These are phyloP conservation scores for Drosophila kurseongensis DNA, from an alignment of 1,140 invertebrate genomes.

Conservation along the genomic window DNA sequence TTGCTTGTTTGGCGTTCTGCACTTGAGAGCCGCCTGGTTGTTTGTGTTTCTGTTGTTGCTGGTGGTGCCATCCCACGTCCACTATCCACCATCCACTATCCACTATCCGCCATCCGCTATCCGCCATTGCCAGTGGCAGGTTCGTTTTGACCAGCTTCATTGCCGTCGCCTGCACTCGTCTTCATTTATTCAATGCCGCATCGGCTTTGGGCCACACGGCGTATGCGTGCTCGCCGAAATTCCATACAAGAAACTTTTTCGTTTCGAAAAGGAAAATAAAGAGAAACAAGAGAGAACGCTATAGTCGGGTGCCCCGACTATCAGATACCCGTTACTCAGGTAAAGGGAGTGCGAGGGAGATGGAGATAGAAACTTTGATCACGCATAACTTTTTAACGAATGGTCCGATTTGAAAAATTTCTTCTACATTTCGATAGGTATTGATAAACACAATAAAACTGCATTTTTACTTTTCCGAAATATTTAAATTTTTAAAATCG, in stretches of 20 bases:
- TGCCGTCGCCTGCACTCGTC: conserved; percentile 55
- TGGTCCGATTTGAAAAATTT: too few relatives aligned
- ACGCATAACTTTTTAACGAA: too few relatives aligned
- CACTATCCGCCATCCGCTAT: conserved; percentile 8
- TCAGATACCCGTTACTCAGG: too few relatives aligned
- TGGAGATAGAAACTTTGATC: too few relatives aligned
- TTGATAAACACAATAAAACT: too few relatives aligned
- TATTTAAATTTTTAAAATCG: too few relatives aligned
- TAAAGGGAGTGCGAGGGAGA: too few relatives aligned
- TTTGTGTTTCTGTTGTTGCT: conserved; percentile 33
- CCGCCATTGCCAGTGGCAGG: conserved; percentile 47
- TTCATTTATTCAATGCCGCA: conserved; percentile 77
- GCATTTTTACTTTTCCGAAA: too few relatives aligned
- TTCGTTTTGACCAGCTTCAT: conserved; percentile 52
- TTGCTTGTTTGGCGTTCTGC: conserved; percentile 59
- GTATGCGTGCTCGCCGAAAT: conserved; percentile 68
- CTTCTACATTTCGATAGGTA: too few relatives aligned
- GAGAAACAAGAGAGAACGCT: too few relatives aligned
- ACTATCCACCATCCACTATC: conserved; percentile 20
- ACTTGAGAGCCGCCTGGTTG: conserved; percentile 69
- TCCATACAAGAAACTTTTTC: conserved; percentile 59
- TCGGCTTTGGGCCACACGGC: conserved; percentile 63
- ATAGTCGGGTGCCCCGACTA: too few relatives aligned
- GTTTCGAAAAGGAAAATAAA: conserved; percentile 24
- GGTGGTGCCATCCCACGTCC: conserved; percentile 36